Evolutionary conservation across 1,140 invertebrate species (phyloP).

Genomic region (Acyrthosiphon pisum): DNA sequence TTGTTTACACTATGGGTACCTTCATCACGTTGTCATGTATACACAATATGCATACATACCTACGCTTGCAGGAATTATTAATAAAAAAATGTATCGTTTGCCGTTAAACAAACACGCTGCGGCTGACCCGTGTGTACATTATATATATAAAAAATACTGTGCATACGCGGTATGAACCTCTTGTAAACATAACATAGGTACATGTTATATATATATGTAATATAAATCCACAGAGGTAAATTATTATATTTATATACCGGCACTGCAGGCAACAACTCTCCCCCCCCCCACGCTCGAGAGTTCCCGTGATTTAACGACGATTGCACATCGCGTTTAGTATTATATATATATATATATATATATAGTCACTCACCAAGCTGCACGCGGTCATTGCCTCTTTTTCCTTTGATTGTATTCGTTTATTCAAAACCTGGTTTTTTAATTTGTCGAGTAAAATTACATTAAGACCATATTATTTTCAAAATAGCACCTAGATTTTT

Average conservation of each 20-base stretch:
- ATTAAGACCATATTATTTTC: no score
- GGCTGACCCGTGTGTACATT: not conserved
- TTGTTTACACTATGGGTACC: not conserved
- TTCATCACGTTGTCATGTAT: no score
- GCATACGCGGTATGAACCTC: not conserved
- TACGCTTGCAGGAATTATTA: not conserved
- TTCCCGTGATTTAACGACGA: not conserved
- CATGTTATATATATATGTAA: no score
- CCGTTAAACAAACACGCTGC: not conserved
- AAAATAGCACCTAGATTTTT: no score
- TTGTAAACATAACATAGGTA: not conserved
- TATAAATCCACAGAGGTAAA: not conserved
- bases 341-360: not conserved
- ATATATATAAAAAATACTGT: not conserved
- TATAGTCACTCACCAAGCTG: not conserved
- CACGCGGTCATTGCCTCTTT: not conserved
- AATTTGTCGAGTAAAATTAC: not conserved
- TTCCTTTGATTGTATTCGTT: not conserved
- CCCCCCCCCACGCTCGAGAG: no score
- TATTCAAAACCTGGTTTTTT: not conserved
- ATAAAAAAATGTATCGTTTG: not conserved
- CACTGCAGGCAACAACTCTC: no score
- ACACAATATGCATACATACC: no score
- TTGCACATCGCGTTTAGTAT: not conserved
- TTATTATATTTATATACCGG: not conserved